phyloP scores from a whole-genome alignment of 2,888 invertebrate genomes.

The Tetragnatha montana region DNA sequence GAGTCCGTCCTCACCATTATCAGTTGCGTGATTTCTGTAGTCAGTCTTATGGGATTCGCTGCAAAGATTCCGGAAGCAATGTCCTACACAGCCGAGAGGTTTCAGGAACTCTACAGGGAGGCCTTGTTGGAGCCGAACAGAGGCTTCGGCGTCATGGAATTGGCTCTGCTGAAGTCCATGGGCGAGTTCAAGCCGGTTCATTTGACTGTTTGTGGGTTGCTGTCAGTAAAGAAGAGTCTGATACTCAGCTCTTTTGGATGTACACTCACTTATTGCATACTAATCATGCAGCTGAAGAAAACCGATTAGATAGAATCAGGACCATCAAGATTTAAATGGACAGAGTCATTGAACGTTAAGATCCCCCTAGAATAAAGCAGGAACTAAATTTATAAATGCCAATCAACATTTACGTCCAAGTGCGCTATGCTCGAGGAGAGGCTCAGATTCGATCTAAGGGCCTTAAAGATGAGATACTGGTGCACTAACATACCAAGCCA shows the following conservation, averaged over 20 bases:
- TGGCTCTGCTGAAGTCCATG: slow-evolving; percentile 2
- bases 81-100: neutral
- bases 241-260: slow-evolving; percentile 41
- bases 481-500: too few species aligned
- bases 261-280: too few species aligned
- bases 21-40: neutral
- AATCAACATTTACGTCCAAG: too few species aligned
- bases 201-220: slow-evolving; percentile 1
- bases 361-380: too few species aligned
- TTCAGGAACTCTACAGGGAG: too few species aligned
- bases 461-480: too few species aligned
- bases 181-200: neutral
- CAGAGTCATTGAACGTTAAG: too few species aligned
- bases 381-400: too few species aligned
- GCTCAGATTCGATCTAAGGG: too few species aligned
- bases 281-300: slow-evolving; percentile 20
- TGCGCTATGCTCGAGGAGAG: too few species aligned
- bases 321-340: neutral
- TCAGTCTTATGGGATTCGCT: neutral
- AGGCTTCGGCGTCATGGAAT: neutral
- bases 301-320: neutral
- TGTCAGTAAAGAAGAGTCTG: neutral
- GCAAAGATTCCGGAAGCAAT: slow-evolving; percentile 5
- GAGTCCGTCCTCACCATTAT: neutral
- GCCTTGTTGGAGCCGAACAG: neutral